Evolutionary conservation across 2,797 vertebrate species (phyloP), one percentile per base, ranked within the genome.

Genomic region (Channa striata): DNA sequence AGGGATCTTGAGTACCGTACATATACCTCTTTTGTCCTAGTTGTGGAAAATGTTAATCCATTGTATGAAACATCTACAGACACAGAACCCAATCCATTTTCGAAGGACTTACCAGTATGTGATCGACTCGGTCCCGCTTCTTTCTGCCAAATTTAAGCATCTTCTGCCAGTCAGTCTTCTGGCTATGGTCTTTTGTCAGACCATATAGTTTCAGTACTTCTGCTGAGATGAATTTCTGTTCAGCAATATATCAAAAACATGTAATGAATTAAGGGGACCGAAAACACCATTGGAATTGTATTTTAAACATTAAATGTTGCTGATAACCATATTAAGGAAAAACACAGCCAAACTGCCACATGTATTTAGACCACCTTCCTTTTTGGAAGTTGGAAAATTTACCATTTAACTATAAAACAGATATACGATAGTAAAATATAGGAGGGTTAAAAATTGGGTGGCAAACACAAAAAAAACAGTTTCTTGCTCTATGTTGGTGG

Each of bases 71-170:
- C 7, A 25, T 39, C 13, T 25, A 8, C 9, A 30, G 25, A 30
- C 0, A 33, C 60, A 54, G 7, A 23, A 33, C 1, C 5, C 2
- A 20, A 16, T n/a, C 16, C 10, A 23, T 48, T 34, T 14, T 8
- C 4, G 25, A 30, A n/a, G 11, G 37, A 73, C 94, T 90, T 88
- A 99, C 98, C 95, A 99, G 87, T 80, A 99, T 97, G 78, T 99
- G 97, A 93, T 99, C 98, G 9, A 99, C 97, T 93, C 96, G 74
- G 92, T 99, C 98, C 59, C 97, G 94, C 85, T 99, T 99, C 92
- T 99, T 99, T 81, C 96, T 94, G 78, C 98, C 98, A 83, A 99
- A 99, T 91, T 99, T 99, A 74, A 99, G 96, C 96, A 97, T 99
- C 90, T 98, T 98, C 90, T 99, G 98, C 97, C 97, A 99, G 91